Evolutionary conservation across 2,888 invertebrate species (phyloP).

Genomic region (Eretmocerus hayati): DNA sequence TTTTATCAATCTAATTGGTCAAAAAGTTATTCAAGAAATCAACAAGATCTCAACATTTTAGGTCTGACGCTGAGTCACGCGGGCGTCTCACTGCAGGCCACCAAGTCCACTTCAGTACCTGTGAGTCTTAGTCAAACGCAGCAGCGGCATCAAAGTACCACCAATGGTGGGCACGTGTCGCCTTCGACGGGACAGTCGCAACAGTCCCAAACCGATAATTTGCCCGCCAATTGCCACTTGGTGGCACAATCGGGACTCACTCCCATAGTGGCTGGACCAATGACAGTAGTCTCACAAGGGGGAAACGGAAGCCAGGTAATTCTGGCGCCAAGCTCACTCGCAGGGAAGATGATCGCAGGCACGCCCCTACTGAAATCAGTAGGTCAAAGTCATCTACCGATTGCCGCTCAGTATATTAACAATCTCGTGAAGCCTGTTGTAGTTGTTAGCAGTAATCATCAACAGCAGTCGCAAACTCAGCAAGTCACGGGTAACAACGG

Average conservation of each 20-base stretch:
- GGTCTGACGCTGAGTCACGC: constrained; percentile 48
- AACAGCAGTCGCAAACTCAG: constrained; percentile 9
- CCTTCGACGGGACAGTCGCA: constrained; percentile 39
- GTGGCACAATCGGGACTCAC: constrained; percentile 48
- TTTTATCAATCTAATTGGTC: too few species aligned
- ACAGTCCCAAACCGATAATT: constrained; percentile 28
- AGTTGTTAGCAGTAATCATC: constrained; percentile 48
- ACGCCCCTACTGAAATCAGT: constrained; percentile 54
- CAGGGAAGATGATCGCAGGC: constrained; percentile 57
- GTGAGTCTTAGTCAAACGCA: constrained; percentile 43
- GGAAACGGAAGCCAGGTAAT: constrained; percentile 47
- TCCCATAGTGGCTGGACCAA: constrained; percentile 53
- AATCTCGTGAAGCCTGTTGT: constrained; percentile 64
- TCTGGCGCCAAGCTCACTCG: constrained; percentile 55
- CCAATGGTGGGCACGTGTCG: constrained; percentile 24
- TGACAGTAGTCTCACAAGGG: constrained; percentile 60
- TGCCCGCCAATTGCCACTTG: constrained; percentile 15
- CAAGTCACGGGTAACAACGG: constrained; percentile 1
- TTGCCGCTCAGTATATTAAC: constrained; percentile 62
- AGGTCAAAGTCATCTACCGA: constrained; percentile 55
- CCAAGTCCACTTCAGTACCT: constrained; percentile 30
- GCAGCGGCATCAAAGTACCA: constrained; percentile 28
- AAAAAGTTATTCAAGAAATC: too few species aligned
- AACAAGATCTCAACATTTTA: too few species aligned
- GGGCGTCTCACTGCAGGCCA: constrained; percentile 45